Percentiles rank a stretch among this genome's conserved stretches.
phyloP scores from a whole-genome alignment of 2,113 vertebrate species.

The Phyllostomus hastatus region DNA sequence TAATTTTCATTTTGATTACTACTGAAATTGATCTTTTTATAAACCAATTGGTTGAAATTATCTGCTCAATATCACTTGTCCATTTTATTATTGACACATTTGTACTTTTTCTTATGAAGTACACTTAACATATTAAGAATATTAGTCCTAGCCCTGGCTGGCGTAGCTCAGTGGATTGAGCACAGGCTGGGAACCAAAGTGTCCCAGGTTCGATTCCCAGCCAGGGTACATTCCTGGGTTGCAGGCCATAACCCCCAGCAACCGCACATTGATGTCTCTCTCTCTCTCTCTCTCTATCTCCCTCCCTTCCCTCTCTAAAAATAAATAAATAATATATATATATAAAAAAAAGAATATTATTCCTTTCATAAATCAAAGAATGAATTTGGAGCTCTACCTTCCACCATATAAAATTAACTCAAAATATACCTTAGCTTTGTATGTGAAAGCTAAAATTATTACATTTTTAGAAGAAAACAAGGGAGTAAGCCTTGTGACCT shows the following conservation, averaged over 20 bases:
- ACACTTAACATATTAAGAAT: not conserved
- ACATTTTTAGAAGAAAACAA: not conserved
- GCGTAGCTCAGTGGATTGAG: too few species aligned
- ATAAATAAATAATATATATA: too few species aligned
- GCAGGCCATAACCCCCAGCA: too few species aligned
- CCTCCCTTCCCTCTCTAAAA: too few species aligned
- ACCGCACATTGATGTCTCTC: too few species aligned
- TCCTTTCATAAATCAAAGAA: not conserved
- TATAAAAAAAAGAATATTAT: not conserved
- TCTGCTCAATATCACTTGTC: not conserved
- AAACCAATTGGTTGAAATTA: conserved; percentile 7
- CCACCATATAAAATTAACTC: not conserved
- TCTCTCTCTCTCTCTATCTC: too few species aligned
- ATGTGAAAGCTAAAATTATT: not conserved
- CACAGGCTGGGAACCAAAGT: too few species aligned
- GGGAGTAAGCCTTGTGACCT: not conserved
- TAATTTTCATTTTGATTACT: conserved; percentile 52
- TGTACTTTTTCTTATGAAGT: not conserved
- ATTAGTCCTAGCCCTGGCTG: too few species aligned
- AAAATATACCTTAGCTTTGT: not conserved
- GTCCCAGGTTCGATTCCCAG: too few species aligned
- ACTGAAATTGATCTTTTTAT: not conserved
- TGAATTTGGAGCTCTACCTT: not conserved
- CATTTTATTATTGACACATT: not conserved
- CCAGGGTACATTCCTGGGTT: too few species aligned